Base-by-base conservation (phyloP, 2,113 vertebrate species). In the Zeus faber region DNA sequence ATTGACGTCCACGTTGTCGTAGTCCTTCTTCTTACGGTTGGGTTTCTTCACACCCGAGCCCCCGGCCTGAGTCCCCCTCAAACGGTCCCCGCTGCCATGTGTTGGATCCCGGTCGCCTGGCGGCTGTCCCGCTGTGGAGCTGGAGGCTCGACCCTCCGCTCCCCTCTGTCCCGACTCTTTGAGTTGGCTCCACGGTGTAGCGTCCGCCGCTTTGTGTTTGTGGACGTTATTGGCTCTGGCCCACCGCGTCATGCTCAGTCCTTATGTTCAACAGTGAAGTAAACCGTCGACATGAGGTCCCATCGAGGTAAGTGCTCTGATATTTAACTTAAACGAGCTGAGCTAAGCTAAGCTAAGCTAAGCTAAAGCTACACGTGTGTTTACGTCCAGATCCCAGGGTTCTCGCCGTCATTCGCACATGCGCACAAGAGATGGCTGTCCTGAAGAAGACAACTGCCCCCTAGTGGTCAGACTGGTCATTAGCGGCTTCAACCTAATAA, bases 171-270 rank as follows among this genome's bases (percentile, higher is more conserved):
- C 21, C 1, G 49, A 59, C 21, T 55, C 67, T 55, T 59, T 87
- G 44, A 96, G 76, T 40, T 90, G 80, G 35, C 85, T 91, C 96
- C 95, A 99, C 5, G 95, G 90, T 0, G 95, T 93, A 0, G 94
- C 92, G 1, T 86, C 71, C 13, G 91, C 80, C 1, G 84, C 79
- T 65, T 87, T 90, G 50, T 81, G 85, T 71, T 77, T 89, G 22
- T 87, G 70, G 3, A 89, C 31, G 20, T 87, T 88, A 14, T 67
- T 88, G 1, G 89, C 89, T 55, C 95, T 87, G 1, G 95, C 94
- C 94, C 94, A 96, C 17, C 95, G 76, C 1, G 95, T 97, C 96
- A 97, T 97, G 69, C 5, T 75, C 54, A 31, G n/a, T 51, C 45
- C 20, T 3, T 29, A 24, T 49, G n/a, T 6, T 14, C 26, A 46